Conservation (phyloP, 2,797 vertebrate species). For the Sebastes flavidus region DNA sequence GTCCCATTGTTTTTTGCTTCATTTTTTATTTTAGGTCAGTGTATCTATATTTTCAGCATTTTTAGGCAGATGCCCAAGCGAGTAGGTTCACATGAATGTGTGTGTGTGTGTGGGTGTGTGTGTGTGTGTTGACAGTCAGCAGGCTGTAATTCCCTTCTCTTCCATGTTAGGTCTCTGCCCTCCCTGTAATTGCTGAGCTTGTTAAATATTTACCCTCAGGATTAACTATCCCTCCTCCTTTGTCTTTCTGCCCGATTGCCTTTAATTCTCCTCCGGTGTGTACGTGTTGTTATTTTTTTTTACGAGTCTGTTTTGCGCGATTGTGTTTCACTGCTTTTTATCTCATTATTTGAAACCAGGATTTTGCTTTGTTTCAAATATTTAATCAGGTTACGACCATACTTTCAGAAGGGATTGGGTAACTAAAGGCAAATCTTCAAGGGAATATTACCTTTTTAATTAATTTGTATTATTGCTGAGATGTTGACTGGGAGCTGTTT, state of each 20-base stretch:
- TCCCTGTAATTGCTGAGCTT: slow-evolving; percentile 74
- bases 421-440: not conserved
- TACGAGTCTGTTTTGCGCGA: not conserved
- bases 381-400: not conserved
- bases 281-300: slow-evolving; percentile 4
- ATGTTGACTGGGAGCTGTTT: not conserved
- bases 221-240: slow-evolving; percentile 70
- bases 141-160: slow-evolving; percentile 60
- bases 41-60: slow-evolving; percentile 29
- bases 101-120: slow-evolving; percentile 27
- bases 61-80: slow-evolving; percentile 14
- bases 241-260: slow-evolving; percentile 65
- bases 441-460: not conserved
- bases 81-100: slow-evolving; percentile 9
- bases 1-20: slow-evolving; percentile 1
- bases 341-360: slow-evolving; percentile 34
- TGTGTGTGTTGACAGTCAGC: slow-evolving; percentile 53
- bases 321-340: slow-evolving; percentile 25
- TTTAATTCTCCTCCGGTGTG: slow-evolving; percentile 53
- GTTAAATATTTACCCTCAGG: slow-evolving; percentile 82
- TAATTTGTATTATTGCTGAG: not conserved
- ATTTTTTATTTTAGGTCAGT: slow-evolving; percentile 31
- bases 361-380: slow-evolving; percentile 11
- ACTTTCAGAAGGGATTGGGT: not conserved
- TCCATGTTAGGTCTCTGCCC: slow-evolving; percentile 64